phyloP scores from a whole-genome alignment of 2,888 invertebrate genomes.

The Timema podura region DNA sequence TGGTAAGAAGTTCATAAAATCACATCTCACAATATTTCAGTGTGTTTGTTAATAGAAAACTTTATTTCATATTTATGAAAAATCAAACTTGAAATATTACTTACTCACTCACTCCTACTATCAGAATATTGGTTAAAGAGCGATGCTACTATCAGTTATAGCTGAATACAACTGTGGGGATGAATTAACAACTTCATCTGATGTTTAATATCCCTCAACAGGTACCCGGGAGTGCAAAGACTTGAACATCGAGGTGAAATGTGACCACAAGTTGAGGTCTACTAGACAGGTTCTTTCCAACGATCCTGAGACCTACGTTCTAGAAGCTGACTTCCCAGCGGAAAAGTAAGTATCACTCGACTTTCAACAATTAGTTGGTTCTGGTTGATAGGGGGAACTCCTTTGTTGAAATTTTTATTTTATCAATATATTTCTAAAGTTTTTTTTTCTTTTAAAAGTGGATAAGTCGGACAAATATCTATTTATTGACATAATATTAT shows the following conservation, averaged over 20 bases:
- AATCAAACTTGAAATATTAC: too few relatives aligned
- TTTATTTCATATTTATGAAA: neutral
- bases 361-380: neutral
- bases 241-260: conserved; percentile 85
- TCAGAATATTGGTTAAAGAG: too few relatives aligned
- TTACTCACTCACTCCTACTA: too few relatives aligned
- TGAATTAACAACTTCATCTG: conserved; percentile 17
- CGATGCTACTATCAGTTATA: too few relatives aligned
- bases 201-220: conserved; percentile 35
- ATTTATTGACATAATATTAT: too few relatives aligned
- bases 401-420: too few relatives aligned
- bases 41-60: neutral
- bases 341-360: conserved; percentile 66
- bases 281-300: conserved; percentile 57
- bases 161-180: neutral
- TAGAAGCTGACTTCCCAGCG: conserved; percentile 77
- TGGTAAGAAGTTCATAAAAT: neutral
- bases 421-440: too few relatives aligned
- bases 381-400: neutral
- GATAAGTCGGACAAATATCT: too few relatives aligned
- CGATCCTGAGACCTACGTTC: conserved; percentile 70
- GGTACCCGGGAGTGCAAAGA: conserved; percentile 83
- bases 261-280: conserved; percentile 70
- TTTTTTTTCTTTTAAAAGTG: too few relatives aligned
- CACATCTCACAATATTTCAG: neutral